A percentile compares a stretch with the other conserved stretches of the same genome.
phyloP scores from a whole-genome alignment of 1,140 invertebrate species.

The Halictus rubicundus region DNA sequence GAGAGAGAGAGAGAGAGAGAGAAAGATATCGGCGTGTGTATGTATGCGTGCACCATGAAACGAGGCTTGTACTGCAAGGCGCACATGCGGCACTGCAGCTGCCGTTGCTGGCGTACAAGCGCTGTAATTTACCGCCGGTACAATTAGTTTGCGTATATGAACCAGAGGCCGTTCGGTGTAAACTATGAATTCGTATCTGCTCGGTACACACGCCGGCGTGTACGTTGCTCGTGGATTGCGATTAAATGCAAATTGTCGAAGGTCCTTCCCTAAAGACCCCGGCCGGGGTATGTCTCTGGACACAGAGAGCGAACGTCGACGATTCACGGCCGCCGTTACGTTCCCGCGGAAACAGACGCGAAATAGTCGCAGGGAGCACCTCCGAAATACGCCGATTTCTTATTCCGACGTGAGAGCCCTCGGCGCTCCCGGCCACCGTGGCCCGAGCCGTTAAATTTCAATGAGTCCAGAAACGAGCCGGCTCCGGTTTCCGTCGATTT shows the following conservation, averaged over 20 bases:
- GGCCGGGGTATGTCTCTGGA: conserved; percentile 19
- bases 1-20: too few relatives aligned
- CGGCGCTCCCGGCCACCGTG: neutral
- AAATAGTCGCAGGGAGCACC: neutral
- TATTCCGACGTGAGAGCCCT: neutral
- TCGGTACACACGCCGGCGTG: conserved; percentile 59
- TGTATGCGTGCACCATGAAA: conserved; percentile 41
- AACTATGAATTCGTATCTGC: conserved; percentile 69
- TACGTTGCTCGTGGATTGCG: conserved; percentile 58
- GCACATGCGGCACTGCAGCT: conserved; percentile 62
- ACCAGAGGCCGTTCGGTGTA: conserved; percentile 62
- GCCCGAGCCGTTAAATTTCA: neutral
- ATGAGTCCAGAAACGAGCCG: neutral
- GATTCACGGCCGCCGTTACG: neutral
- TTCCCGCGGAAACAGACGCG: neutral
- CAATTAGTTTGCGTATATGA: conserved; percentile 70
- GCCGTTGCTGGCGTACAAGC: conserved; percentile 65
- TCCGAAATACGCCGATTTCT: too few relatives aligned
- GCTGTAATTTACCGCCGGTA: conserved; percentile 66
- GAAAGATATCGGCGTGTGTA: neutral
- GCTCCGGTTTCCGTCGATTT: neutral
- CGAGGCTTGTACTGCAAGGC: conserved; percentile 53
- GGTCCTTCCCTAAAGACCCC: conserved; percentile 33
- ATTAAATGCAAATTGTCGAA: conserved; percentile 67
- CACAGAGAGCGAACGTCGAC: neutral